phyloP scores from a whole-genome alignment of 2,113 vertebrate genomes.

The Scomber japonicus region DNA sequence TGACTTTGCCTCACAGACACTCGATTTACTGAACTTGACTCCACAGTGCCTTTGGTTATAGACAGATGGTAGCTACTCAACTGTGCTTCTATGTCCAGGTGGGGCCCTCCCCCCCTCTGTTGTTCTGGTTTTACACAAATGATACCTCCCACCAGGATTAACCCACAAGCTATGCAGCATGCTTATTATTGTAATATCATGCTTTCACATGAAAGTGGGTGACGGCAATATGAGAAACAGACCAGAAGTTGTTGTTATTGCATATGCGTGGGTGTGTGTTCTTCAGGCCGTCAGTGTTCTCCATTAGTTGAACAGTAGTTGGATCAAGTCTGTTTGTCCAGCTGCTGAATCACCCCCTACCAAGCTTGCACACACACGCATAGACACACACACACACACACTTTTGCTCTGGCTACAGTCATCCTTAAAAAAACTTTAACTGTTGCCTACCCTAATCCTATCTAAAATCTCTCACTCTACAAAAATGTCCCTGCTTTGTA shows the following conservation, averaged over 20 bases:
- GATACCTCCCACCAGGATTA: constrained; percentile 47
- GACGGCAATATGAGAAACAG: constrained; percentile 63
- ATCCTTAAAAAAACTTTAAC: constrained; percentile 39
- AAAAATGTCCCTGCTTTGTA: not conserved
- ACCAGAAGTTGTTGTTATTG: constrained; percentile 43
- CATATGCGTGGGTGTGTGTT: not conserved
- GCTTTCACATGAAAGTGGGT: constrained; percentile 66
- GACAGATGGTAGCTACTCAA: constrained; percentile 60
- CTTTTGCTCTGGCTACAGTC: not conserved
- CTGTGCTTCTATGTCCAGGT: constrained; percentile 50
- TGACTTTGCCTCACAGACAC: constrained; percentile 3
- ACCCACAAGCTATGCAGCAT: constrained; percentile 16
- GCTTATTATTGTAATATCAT: constrained; percentile 68
- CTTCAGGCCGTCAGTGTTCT: not conserved
- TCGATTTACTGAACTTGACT: constrained; percentile 26
- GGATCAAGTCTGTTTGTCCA: constrained; percentile 75
- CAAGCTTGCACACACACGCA: constrained; percentile 8
- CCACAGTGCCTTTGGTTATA: not conserved
- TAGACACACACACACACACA: constrained; percentile 18
- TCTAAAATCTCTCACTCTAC: not conserved
- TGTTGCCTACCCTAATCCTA: not conserved
- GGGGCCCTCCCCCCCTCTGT: constrained; percentile 34
- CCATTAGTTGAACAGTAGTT: constrained; percentile 71
- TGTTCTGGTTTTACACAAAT: constrained; percentile 53
- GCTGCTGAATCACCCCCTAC: constrained; percentile 63